Conservation (phyloP, 2,888 invertebrate genomes). For the Tethea ocularis region DNA sequence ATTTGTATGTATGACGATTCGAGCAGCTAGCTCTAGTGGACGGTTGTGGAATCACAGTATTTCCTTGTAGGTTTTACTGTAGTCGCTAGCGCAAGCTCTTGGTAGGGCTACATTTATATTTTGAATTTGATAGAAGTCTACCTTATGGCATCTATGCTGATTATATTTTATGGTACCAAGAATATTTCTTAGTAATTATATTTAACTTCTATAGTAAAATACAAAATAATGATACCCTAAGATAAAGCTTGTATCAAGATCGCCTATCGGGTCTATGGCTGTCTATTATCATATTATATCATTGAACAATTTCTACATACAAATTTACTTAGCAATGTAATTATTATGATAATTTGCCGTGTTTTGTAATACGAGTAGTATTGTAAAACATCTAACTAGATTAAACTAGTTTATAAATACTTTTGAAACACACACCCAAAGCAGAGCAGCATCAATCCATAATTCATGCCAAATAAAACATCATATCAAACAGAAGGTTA, state of each 20-base stretch:
- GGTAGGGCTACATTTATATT: too few species aligned
- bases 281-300: slow-evolving; percentile 3
- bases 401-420: slow-evolving; percentile 31
- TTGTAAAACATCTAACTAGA: slow-evolving; percentile 25
- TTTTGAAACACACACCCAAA: slow-evolving; percentile 24
- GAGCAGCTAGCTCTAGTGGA: too few species aligned
- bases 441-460: slow-evolving; percentile 16
- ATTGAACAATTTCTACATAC: slow-evolving; percentile 3
- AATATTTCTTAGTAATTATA: neutral
- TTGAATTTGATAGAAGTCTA: neutral
- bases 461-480: slow-evolving; percentile 16
- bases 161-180: too few species aligned
- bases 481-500: neutral
- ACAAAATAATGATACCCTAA: neutral
- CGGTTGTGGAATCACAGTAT: too few species aligned
- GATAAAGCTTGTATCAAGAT: neutral
- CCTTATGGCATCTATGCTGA: too few species aligned
- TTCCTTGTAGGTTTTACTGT: too few species aligned
- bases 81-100: too few species aligned
- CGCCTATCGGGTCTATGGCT: neutral
- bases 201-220: neutral
- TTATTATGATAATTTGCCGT: slow-evolving; percentile 9
- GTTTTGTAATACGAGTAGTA: slow-evolving; percentile 13
- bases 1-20: too few species aligned
- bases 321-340: slow-evolving; percentile 8